A percentile compares a stretch with the other conserved stretches of the same genome.
Evolutionary conservation across 2,113 vertebrate species (phyloP).

Genomic region (Bettongia penicillata): DNA sequence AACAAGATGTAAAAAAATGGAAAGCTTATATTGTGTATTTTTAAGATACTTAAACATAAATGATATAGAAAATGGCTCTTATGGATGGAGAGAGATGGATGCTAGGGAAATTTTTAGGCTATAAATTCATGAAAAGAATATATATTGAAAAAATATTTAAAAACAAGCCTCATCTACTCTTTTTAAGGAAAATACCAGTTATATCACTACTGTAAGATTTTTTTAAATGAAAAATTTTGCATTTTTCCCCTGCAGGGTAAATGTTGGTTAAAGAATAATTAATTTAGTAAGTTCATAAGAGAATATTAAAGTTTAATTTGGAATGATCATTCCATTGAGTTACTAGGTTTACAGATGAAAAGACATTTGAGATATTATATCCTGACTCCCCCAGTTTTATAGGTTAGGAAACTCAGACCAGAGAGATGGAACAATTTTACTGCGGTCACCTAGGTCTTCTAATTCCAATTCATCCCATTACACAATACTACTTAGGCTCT

Average conservation of each 20-base stretch:
- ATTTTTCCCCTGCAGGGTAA: background rate
- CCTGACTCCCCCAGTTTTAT: background rate
- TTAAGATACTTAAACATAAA: background rate
- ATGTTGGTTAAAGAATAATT: background rate
- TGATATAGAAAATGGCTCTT: background rate
- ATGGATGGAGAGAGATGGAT: background rate
- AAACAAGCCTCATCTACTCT: background rate
- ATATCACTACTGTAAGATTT: background rate
- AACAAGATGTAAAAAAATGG: background rate
- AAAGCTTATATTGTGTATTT: background rate
- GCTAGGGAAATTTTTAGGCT: background rate
- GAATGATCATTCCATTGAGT: background rate
- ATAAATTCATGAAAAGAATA: background rate
- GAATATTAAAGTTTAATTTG: background rate
- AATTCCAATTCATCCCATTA: background rate
- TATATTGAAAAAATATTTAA: background rate
- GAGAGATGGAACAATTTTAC: background rate
- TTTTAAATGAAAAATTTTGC: background rate
- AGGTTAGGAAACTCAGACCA: background rate
- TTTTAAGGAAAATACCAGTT: background rate
- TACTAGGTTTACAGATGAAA: background rate
- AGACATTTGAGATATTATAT: background rate
- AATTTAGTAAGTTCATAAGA: background rate
- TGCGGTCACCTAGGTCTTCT: background rate
- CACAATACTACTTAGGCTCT: background rate